Evolutionary conservation across 2,113 vertebrate genomes (phyloP), one percentile per base, ranked within the genome.

Genomic region (Cynoglossus semilaevis): DNA sequence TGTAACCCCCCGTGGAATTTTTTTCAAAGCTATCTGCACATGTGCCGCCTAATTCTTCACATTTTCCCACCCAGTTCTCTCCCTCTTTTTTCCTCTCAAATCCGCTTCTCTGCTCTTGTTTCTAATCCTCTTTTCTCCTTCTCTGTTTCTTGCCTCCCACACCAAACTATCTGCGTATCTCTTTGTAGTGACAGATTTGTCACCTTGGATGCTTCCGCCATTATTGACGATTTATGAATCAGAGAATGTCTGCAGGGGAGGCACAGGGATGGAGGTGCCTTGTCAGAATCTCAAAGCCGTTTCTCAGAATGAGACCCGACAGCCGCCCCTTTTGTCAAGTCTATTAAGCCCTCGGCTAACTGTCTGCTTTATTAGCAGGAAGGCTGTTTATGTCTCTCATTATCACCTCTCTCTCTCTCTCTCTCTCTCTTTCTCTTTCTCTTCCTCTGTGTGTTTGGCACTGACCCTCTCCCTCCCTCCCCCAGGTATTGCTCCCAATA

Each of bases 401-500:
- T 82, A 86, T 86, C 74, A 67, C 71, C 68, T 72, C 70, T 74
- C 70, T 76, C 67, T 82, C 8, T 51, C 10, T 43, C 41, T 15
- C 41, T 1, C 29, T 62, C 57, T 43, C 57, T 51, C 4, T 51
- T 7, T 44, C n/a, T 15, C 42, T 0, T 29, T 65, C 58, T 44
- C 54, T 41, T 45, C 37, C 44, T 22, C 54, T 58, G 49, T 45
- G 58, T 68, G 41, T 56, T 38, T 77, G 70, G 61, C 22, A 29
- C 22, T 29, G 22, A 29, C 22, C 22, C 22, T 29, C 22, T 2
- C 45, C 45, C 58, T 37, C 55, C 40, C 62, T 66, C 17, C 41
- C 12, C 2, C 80, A 99, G 97, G 97, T 83, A 98, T 99, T 0
- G 95, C 96, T 45, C 96, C 97, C 51, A 98, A 98, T 89, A 98